Percentiles rank a stretch among this genome's conserved stretches.
Evolutionary conservation across 1,140 invertebrate species (phyloP).

Genomic region (Drosophila sp.): DNA sequence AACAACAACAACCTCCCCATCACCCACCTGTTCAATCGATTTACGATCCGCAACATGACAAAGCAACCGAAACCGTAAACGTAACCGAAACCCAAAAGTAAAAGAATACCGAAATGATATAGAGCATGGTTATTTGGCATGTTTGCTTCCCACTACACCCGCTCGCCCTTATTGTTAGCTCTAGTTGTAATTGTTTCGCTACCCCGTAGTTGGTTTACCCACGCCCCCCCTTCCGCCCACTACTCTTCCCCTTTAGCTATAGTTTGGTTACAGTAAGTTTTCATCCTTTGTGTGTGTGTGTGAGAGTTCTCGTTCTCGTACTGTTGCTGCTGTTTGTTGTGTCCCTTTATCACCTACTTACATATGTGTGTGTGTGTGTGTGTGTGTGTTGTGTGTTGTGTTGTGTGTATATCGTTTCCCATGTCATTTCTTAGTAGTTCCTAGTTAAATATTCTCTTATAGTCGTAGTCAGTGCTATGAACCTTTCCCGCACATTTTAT

Average conservation of each 20-base stretch:
- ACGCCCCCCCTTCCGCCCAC: no score
- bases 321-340: not conserved
- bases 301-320: no score
- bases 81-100: not conserved
- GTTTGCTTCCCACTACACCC: not conserved
- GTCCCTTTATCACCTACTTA: not conserved
- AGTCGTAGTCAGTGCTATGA: not conserved
- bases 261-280: not conserved
- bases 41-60: conserved; percentile 32
- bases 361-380: not conserved
- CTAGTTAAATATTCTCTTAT: conserved; percentile 9
- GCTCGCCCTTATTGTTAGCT: not conserved
- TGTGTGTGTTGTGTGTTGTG: no score
- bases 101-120: conserved; percentile 7
- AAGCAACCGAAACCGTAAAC: conserved; percentile 6
- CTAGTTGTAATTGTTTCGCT: not conserved
- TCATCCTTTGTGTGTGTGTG: not conserved
- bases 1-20: no score
- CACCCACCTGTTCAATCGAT: not conserved
- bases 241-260: no score
- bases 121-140: conserved; percentile 41
- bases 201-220: not conserved
- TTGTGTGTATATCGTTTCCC: not conserved
- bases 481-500: not conserved
- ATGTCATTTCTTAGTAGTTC: conserved; percentile 2